phyloP scores from a whole-genome alignment of 23 tunicate species.

The Aplidium turbinatum region DNA sequence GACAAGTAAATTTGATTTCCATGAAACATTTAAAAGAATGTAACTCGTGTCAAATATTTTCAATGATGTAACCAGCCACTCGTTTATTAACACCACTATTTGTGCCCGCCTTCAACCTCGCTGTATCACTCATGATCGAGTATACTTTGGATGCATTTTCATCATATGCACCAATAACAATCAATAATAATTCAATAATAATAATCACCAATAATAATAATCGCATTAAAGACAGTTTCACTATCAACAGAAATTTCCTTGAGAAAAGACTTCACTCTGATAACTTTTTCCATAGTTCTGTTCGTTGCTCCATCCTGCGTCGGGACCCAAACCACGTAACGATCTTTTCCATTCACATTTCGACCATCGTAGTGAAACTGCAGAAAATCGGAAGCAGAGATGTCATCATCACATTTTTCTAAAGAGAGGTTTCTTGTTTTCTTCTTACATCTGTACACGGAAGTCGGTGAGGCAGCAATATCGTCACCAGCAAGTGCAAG shows the following conservation, averaged over 20 bases:
- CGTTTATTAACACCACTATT: too few species aligned
- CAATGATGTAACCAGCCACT: too few species aligned
- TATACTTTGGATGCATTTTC: too few species aligned
- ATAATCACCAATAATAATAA: too few species aligned
- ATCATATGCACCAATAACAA: too few species aligned
- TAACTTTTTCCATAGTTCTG: conserved; percentile 5
- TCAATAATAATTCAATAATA: too few species aligned
- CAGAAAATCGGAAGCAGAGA: conserved; percentile 4
- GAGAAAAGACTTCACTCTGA: conserved; percentile 1
- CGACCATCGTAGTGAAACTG: neutral
- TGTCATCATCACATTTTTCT: neutral
- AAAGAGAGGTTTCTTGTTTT: neutral
- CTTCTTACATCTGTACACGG: neutral
- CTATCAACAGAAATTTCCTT: conserved; percentile 3
- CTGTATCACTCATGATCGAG: too few species aligned
- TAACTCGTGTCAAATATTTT: too few species aligned
- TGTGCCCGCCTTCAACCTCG: too few species aligned
- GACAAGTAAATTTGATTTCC: too few species aligned
- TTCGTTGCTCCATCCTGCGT: neutral
- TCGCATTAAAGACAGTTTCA: conserved; percentile 10
- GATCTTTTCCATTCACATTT: neutral
- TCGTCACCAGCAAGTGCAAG: conserved; percentile 5
- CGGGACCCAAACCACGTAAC: neutral
- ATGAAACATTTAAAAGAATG: too few species aligned
- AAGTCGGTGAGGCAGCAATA: conserved; percentile 3